Evolutionary conservation across 2,113 vertebrate species (phyloP).

Genomic region (Gobio gobio): DNA sequence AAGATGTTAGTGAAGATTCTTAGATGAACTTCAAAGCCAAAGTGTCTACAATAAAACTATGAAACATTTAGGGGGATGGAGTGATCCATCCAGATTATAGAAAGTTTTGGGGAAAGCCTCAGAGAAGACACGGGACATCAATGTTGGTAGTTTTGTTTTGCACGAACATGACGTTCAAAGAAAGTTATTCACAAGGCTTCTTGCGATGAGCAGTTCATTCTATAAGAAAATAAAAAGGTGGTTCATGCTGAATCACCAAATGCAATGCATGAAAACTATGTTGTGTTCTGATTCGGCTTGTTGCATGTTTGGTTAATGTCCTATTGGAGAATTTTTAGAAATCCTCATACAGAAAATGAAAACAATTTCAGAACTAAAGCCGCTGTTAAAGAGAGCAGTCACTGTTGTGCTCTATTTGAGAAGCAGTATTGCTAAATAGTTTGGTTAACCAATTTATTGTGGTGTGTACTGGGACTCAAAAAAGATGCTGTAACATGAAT

Average conservation of each 20-base stretch:
- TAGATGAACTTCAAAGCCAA: no score
- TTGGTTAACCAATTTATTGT: slow-evolving; percentile 17
- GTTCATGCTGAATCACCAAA: not conserved
- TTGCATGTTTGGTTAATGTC: not conserved
- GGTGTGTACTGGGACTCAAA: slow-evolving; percentile 11
- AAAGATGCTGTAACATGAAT: slow-evolving; percentile 5
- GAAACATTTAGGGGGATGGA: no score
- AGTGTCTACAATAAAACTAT: no score
- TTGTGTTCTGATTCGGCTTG: not conserved
- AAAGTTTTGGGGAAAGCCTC: no score
- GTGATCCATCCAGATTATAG: no score
- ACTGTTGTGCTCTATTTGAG: not conserved
- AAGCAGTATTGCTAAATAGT: not conserved
- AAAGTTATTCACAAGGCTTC: not conserved
- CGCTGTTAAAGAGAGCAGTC: not conserved
- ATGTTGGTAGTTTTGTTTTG: not conserved
- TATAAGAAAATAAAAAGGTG: not conserved
- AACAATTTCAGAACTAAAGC: not conserved
- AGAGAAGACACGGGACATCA: no score
- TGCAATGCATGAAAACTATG: not conserved
- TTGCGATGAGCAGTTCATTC: not conserved
- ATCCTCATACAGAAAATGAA: not conserved
- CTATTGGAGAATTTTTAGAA: not conserved
- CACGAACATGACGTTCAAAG: not conserved
- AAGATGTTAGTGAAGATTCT: not conserved